Base-by-base conservation (phyloP, 2,888 invertebrate genomes). In the Diarsia dahlii region DNA sequence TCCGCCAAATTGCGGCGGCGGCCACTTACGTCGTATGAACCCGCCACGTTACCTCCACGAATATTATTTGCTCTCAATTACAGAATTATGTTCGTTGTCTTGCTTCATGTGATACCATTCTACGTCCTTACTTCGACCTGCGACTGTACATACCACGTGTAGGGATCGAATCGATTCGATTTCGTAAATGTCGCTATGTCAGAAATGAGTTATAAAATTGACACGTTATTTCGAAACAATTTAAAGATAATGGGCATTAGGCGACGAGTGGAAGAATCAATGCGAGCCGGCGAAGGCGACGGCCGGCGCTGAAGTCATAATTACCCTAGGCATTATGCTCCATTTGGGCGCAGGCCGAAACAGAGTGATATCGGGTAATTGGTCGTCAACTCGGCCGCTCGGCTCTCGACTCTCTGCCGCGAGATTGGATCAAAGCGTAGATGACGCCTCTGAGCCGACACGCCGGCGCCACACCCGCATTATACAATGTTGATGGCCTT, bases 321-420 rank as follows among this genome's bases (percentile, higher is more conserved):
- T 96, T 96, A 95, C 95, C 93, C 95, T 95, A 94, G 94, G 95
- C 94, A 96, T 96, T 96, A 96, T 96, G 93, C 93, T 94, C 96
- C 96, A 96, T 96, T 96, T 96, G 95, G 95, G 93, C 89, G 89
- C 94, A 90, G 90, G 90, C 91, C 94, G 92, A 94, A 95, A 93
- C 95, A 91, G 93, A 96, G 95, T 96, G 96, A 96, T 96, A 96
- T 94, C 93, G 93, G 89, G 94, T 96, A 96, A 96, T 96, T 96
- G 96, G 96, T 95, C 95, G 94, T 94, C 95, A 95, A 94, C 94
- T 91, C 90, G 89, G 90, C 89, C 74, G 80, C 75, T 81, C 75
- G 74, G 20, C 74, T 89, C 86, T 75, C 81, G 72, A 52, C 62
- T 84, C 85, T 85, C 80, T 68, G 86, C 89, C 89, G 88, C 89